Evolutionary conservation across 2,113 vertebrate genomes (phyloP).

Genomic region (Actinemys pallida): DNA sequence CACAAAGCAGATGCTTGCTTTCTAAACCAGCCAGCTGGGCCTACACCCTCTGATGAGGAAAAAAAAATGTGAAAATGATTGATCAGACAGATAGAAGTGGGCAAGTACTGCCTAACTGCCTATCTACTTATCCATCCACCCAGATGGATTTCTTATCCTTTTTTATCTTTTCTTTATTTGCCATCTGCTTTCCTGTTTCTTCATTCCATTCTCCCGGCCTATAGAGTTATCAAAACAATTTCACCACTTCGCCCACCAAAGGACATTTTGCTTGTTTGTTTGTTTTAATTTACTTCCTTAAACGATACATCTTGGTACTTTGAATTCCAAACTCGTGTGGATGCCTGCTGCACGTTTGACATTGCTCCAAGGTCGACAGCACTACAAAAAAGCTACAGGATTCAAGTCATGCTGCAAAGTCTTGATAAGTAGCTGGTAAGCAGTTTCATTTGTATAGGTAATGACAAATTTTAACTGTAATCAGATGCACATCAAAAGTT

Average conservation of each 20-base stretch:
- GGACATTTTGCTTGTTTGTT: background rate
- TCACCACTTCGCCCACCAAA: background rate
- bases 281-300: background rate
- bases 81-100: background rate
- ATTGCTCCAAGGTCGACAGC: constrained; percentile 43
- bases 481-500: background rate
- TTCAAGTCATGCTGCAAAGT: constrained; percentile 12
- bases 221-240: constrained; percentile 2
- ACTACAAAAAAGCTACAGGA: constrained; percentile 27
- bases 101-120: background rate
- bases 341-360: background rate
- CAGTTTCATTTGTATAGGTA: constrained; percentile 8
- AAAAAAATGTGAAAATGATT: background rate
- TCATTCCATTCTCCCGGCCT: background rate
- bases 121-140: rapidly evolving
- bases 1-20: background rate
- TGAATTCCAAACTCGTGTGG: background rate
- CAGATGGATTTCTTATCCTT: background rate
- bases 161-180: background rate
- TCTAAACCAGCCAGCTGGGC: background rate
- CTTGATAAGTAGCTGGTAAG: background rate
- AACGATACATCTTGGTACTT: background rate
- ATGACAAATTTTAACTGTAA: background rate
- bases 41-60: background rate
- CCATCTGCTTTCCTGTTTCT: background rate